phyloP scores from a whole-genome alignment of 2,888 invertebrate species.

The Coelogynopora nodosa region DNA sequence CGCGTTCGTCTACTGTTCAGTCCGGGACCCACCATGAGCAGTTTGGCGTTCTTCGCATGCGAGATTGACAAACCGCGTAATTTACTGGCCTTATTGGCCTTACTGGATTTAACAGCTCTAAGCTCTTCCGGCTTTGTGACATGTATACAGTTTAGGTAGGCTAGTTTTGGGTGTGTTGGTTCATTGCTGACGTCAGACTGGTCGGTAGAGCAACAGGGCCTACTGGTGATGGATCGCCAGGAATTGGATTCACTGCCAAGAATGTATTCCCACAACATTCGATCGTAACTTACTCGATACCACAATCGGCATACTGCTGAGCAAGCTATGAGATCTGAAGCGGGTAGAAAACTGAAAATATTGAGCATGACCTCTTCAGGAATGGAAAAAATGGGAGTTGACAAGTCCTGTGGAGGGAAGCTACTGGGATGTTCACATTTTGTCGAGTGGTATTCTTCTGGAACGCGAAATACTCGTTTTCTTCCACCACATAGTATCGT shows the following conservation, averaged over 20 bases:
- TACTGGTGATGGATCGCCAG: neutral
- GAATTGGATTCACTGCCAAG: slow-evolving; percentile 9
- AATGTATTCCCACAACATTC: slow-evolving; percentile 15
- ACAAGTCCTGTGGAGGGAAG: neutral
- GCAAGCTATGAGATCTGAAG: slow-evolving; percentile 9
- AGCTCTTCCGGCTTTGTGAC: neutral
- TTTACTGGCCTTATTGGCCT: neutral
- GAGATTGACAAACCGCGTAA: neutral
- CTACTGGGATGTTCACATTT: neutral
- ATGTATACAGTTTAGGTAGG: neutral
- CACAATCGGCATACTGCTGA: slow-evolving; percentile 20
- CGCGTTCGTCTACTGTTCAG: slow-evolving; percentile 34
- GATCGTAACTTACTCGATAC: slow-evolving; percentile 34
- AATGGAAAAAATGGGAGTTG: neutral
- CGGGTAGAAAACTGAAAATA: slow-evolving; percentile 40
- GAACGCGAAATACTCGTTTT: too few species aligned
- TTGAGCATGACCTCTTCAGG: slow-evolving; percentile 40
- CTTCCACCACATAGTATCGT: too few species aligned
- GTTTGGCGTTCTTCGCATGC: neutral
- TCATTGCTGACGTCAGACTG: neutral
- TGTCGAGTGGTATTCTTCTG: too few species aligned
- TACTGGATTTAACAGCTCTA: neutral
- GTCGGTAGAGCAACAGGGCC: too few species aligned
- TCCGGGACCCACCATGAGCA: slow-evolving; percentile 17
- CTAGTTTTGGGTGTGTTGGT: neutral